Evolutionary conservation across 2,797 vertebrate genomes (phyloP), one percentile per base, ranked within the genome.

Genomic region (Poeciliopsis turneri): DNA sequence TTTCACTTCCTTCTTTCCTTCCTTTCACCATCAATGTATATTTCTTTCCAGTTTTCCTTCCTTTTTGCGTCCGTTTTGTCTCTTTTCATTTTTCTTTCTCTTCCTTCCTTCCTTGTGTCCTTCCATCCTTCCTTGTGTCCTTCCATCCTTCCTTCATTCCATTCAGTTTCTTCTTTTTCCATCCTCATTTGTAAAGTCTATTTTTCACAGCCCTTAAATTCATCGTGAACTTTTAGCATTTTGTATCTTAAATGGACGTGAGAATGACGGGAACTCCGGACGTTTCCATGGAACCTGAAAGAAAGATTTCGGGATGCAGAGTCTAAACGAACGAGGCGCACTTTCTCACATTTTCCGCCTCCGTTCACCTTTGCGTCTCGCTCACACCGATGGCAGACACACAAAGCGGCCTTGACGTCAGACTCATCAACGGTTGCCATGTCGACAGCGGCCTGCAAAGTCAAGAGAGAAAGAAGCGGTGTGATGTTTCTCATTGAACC

Each of bases 391-490:
- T 41, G 59, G 23, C 23, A 28, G 41, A 79, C 74, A 53, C 81
- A 74, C 71, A 80, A 75, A 57, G 77, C 59, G 72, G 74, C 68
- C 12, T 5, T 89, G 85, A 84, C n/a, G 61, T 82, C 85, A 66
- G 61, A 43, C 41, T 46, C 25, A 2, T 47, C 33, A 16, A 72
- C 25, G 72, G 84, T 87, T 82, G 78, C 86, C 77, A 77, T 84
- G 77, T 68, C 45, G 3, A 83, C 83, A 5, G 39, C 1, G 74
- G 87, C 76, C 78, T 78, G 78, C 47, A 84, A 85, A 77, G 76
- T 87, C 77, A 87, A 86, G 86, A 85, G 79, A 87, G 78, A 79
- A 43, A 59, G 74, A 82, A 70, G 70, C 75, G 68, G 86, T 80
- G 89, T 86, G 82, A 87, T 81, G 77, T 85, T 84, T 81, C 33